phyloP scores from a whole-genome alignment of 2,113 vertebrate species.

The Triplophysa rosa region DNA sequence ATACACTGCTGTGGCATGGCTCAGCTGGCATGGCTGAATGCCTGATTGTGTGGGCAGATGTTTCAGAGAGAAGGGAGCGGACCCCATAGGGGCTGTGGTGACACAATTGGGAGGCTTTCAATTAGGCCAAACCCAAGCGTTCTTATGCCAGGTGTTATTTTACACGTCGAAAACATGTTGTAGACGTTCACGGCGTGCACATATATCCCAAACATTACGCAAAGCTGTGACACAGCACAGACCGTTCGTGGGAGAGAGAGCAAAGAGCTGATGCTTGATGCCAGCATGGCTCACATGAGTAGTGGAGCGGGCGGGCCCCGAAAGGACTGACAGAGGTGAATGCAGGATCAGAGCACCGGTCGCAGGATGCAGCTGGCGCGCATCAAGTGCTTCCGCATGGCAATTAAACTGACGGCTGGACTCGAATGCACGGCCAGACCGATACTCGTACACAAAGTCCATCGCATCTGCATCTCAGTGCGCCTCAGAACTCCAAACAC shows the following conservation, averaged over 20 bases:
- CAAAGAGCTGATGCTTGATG: slow-evolving; percentile 45
- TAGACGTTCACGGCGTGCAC: neutral
- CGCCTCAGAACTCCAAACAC: neutral
- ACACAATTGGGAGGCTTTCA: slow-evolving; percentile 56
- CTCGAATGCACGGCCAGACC: slow-evolving; percentile 42
- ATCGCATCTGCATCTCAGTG: slow-evolving; percentile 49
- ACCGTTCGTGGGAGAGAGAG: neutral
- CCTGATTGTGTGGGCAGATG: slow-evolving; percentile 76
- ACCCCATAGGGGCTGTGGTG: slow-evolving; percentile 58
- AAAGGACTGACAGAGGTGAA: slow-evolving; percentile 71
- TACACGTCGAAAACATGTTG: slow-evolving; percentile 57
- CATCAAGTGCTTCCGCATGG: slow-evolving; percentile 70
- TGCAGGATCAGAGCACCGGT: slow-evolving; percentile 64
- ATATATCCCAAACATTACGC: neutral
- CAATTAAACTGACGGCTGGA: slow-evolving; percentile 65
- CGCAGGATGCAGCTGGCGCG: slow-evolving; percentile 75
- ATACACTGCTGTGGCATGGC: slow-evolving; percentile 60
- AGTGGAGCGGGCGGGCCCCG: slow-evolving; percentile 57
- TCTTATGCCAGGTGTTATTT: slow-evolving; percentile 63
- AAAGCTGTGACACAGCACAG: neutral
- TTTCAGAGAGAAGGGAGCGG: slow-evolving; percentile 56
- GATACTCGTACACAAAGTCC: slow-evolving; percentile 51
- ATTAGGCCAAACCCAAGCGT: slow-evolving; percentile 45
- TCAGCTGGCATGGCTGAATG: slow-evolving; percentile 66
- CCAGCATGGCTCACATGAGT: slow-evolving; percentile 64